phyloP scores from a whole-genome alignment of 2,113 vertebrate genomes.

The Mesitornis unicolor region DNA sequence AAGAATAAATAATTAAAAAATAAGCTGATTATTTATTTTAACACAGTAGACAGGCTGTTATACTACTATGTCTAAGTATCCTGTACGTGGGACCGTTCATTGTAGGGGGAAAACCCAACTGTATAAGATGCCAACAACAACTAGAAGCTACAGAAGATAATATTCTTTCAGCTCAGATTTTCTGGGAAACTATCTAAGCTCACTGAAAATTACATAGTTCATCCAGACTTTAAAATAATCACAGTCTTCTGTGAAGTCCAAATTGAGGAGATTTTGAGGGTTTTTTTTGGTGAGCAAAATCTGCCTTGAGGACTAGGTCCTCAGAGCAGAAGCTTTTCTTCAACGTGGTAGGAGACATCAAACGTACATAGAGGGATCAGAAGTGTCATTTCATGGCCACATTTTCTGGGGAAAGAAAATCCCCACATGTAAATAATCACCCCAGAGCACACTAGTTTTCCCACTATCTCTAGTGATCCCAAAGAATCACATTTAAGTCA shows the following conservation, averaged over 20 bases:
- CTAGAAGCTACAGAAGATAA: background rate
- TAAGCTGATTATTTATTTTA: background rate
- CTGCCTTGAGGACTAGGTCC: background rate
- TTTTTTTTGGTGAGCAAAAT: background rate
- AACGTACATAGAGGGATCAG: background rate
- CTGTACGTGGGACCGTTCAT: background rate
- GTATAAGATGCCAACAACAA: background rate
- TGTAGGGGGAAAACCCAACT: background rate
- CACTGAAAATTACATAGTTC: background rate
- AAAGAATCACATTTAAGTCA: background rate
- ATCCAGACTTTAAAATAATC: background rate
- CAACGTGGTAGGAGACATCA: background rate
- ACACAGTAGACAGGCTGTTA: background rate
- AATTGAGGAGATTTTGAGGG: background rate
- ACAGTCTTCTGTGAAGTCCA: background rate
- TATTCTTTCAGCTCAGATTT: background rate
- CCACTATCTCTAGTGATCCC: background rate
- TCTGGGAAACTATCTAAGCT: background rate
- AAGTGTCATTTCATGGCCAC: background rate
- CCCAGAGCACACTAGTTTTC: background rate
- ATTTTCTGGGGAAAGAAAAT: background rate
- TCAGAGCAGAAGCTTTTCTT: background rate
- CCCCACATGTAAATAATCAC: background rate
- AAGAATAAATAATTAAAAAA: background rate
- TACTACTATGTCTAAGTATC: background rate